Evolutionary conservation across 2,113 vertebrate genomes (phyloP).

Genomic region (Poeciliopsis turrubarensis): DNA sequence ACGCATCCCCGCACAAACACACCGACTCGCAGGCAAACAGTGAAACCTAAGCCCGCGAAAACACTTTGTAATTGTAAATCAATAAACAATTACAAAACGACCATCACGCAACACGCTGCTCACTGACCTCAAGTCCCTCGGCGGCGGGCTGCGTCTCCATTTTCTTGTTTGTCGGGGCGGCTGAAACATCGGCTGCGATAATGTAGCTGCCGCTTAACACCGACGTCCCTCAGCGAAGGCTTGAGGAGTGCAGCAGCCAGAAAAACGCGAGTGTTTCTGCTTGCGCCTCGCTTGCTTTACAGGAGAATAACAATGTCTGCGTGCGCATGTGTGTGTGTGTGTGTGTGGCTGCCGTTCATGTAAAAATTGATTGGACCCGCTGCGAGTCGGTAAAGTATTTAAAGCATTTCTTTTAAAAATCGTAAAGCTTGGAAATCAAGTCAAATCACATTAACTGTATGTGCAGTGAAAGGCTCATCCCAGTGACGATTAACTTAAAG

Average conservation of each 20-base stretch:
- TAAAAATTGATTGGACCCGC: neutral
- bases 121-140: slow-evolving; percentile 65
- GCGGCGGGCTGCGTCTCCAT: slow-evolving; percentile 42
- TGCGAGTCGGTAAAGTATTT: neutral
- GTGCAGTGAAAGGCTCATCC: too few relatives aligned
- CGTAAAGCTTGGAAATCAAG: neutral
- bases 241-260: neutral
- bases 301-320: neutral
- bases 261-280: neutral
- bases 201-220: slow-evolving; percentile 12
- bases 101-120: slow-evolving; percentile 64
- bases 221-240: slow-evolving; percentile 20
- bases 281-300: neutral
- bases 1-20: slow-evolving; percentile 10
- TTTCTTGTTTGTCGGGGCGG: slow-evolving; percentile 37
- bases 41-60: slow-evolving; percentile 43
- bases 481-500: too few relatives aligned
- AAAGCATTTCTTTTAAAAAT: neutral
- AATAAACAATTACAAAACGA: slow-evolving; percentile 69
- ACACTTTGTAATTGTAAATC: slow-evolving; percentile 71
- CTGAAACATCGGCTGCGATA: slow-evolving; percentile 36
- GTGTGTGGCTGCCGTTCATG: neutral
- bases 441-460: neutral
- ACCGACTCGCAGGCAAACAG: slow-evolving; percentile 13
- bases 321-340: neutral